phyloP scores from a whole-genome alignment of 2,113 vertebrate genomes.

The Lonchura striata region DNA sequence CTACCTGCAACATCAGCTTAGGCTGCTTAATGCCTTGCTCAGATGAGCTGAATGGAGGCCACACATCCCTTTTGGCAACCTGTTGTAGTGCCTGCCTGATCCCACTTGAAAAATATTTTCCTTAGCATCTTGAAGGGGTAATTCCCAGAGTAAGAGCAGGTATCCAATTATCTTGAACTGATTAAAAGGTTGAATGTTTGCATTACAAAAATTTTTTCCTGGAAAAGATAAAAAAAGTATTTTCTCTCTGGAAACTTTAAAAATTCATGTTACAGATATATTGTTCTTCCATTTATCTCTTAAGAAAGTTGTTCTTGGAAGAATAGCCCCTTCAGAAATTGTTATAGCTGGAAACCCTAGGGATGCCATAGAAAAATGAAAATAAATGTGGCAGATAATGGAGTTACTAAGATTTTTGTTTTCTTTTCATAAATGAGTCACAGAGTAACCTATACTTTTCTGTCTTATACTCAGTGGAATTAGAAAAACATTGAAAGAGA shows the following conservation, averaged over 20 bases:
- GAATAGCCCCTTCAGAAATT: not conserved
- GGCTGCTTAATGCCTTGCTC: not conserved
- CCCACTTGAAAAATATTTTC: not conserved
- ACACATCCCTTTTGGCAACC: not conserved
- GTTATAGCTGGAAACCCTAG: not conserved
- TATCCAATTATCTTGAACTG: not conserved
- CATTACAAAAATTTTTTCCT: not conserved
- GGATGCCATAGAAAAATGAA: not conserved
- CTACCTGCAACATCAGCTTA: not conserved
- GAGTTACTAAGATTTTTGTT: not conserved
- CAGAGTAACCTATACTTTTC: not conserved
- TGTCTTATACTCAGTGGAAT: not conserved
- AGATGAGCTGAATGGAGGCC: not conserved
- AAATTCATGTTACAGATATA: not conserved
- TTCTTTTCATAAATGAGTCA: not conserved
- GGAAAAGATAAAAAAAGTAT: not conserved
- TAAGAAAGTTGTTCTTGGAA: not conserved
- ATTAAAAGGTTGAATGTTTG: not conserved
- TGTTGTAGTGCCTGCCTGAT: not conserved
- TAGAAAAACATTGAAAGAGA: not conserved
- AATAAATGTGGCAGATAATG: not conserved
- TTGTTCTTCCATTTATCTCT: not conserved
- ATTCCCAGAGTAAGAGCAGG: not conserved
- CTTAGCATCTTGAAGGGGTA: not conserved
- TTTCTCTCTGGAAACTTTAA: not conserved